Evolutionary conservation across 2,888 invertebrate genomes (phyloP), one percentile per base, ranked within the genome.

Genomic region (Plebejus melissa): DNA sequence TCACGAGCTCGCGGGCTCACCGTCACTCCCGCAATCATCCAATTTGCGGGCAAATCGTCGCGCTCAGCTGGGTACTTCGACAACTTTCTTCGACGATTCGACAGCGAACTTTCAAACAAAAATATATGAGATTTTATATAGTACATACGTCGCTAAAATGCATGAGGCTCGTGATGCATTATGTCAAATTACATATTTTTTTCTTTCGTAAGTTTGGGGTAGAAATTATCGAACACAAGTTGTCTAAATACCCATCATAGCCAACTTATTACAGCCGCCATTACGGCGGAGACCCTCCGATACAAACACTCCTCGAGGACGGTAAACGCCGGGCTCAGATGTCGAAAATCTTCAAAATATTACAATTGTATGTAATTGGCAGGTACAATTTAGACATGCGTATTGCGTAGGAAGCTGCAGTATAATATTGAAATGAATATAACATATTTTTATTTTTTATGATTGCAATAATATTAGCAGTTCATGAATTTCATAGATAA

Each of bases 1-100:
- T 65, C 82, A 81, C 83, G 82, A 82, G 81, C 83, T 80, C 80
- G 79, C 79, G 82, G 77, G 79, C 76, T 69, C 79, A 75, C 74
- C 54, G 76, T 69, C 77, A 50, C 75, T 76, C 78, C 78, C 77
- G 79, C 78, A 79, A 80, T 78, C 79, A 76, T 76, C 78, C 80
- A 78, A 78, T 76, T 77, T 76, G 74, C 76, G 76, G 76, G 60
- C 77, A 79, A 76, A 78, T 78, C 50, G 72, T 50, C 50, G 72
- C 50, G 50, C 72, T 54, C 54, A 72, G 50, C 54, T 41, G 50
- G 54, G 54, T 54, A 16, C 54, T 54, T 16, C 16, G 54, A 54
- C 13, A 54, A 16, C 4, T 16, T 1, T 16, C 54, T 54, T 54
- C 46, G 46, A 46, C 46, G 9, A 46, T 41, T 50, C 0, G 54